Conservation (phyloP, 2,888 invertebrate species). For the Lamellibrachia satsuma region DNA sequence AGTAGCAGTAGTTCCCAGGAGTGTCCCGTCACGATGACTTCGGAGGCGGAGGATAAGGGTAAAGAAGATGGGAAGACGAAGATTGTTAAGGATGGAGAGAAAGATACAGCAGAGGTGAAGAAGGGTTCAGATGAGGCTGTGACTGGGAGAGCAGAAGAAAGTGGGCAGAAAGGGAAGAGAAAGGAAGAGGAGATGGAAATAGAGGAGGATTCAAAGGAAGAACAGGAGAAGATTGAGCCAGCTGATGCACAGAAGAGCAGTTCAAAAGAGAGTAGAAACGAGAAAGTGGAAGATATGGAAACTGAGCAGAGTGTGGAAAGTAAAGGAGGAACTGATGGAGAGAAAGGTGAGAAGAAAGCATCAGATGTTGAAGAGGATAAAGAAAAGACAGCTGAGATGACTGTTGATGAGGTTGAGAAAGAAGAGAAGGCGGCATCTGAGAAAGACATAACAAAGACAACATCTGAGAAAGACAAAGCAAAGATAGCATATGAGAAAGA, state of each 20-base stretch:
- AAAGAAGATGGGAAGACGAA: background rate
- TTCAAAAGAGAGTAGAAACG: background rate
- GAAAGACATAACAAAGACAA: slow-evolving; percentile 19
- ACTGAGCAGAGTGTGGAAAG: background rate
- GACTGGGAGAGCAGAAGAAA: background rate
- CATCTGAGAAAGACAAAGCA: background rate
- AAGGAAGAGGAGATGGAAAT: slow-evolving; percentile 29
- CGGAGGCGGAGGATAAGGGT: background rate
- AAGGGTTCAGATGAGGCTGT: background rate
- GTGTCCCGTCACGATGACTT: background rate
- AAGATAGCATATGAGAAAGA: slow-evolving; percentile 14
- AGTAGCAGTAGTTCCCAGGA: background rate
- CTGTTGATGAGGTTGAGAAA: slow-evolving; percentile 21
- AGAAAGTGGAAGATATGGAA: background rate
- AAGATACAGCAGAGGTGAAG: slow-evolving; percentile 24
- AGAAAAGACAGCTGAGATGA: slow-evolving; percentile 21
- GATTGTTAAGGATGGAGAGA: slow-evolving; percentile 1
- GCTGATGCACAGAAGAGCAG: background rate
- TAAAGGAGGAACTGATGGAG: background rate
- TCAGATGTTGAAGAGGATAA: slow-evolving; percentile 26
- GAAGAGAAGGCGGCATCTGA: slow-evolving; percentile 26
- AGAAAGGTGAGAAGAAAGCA: slow-evolving; percentile 19
- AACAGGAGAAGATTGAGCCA: background rate
- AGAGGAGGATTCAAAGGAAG: background rate
- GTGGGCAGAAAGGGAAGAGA: background rate